These are phyloP conservation scores for Physella acuta DNA, from an alignment of 1,140 invertebrate species.

Conservation along the genomic window DNA sequence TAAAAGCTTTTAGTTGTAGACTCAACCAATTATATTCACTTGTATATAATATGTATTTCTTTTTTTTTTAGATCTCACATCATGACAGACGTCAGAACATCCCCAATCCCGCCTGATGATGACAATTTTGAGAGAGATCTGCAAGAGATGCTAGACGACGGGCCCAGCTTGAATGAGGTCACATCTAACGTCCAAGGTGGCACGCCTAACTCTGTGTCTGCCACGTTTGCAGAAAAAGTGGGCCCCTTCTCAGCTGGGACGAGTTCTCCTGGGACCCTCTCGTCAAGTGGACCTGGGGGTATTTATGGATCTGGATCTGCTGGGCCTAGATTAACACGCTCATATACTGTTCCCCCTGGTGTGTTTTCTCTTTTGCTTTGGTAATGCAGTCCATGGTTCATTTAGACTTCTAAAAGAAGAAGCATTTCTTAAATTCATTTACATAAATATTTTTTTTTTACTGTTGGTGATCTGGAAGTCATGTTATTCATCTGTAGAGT, in stretches of 20 bases:
- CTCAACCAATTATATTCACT: too few species aligned
- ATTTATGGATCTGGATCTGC: constrained; percentile 28
- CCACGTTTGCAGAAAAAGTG: constrained; percentile 26
- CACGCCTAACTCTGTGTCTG: constrained; percentile 58
- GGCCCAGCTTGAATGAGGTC: constrained; percentile 76
- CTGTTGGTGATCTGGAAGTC: too few species aligned
- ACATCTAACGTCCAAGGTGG: constrained; percentile 76
- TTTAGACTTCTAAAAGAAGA: neutral
- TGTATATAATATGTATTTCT: too few species aligned
- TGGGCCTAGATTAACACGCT: constrained; percentile 43
- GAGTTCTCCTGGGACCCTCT: constrained; percentile 16
- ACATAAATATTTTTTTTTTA: neutral
- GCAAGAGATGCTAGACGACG: constrained; percentile 85
- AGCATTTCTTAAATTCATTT: neutral
- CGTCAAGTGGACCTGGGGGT: constrained; percentile 24
- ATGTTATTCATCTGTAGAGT: too few species aligned
- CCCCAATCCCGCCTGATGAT: constrained; percentile 33
- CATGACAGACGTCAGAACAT: constrained; percentile 10
- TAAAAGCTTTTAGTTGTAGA: too few species aligned
- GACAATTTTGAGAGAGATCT: constrained; percentile 72
- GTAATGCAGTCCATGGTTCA: neutral
- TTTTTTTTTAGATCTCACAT: too few species aligned
- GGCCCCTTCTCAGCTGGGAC: constrained; percentile 32
- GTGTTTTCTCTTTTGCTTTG: constrained; percentile 28
- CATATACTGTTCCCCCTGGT: constrained; percentile 47